Percentiles rank a stretch among this genome's conserved stretches.
These are phyloP conservation scores for Siniperca knerii DNA, from an alignment of 2,113 vertebrate species.

Conservation along the genomic window DNA sequence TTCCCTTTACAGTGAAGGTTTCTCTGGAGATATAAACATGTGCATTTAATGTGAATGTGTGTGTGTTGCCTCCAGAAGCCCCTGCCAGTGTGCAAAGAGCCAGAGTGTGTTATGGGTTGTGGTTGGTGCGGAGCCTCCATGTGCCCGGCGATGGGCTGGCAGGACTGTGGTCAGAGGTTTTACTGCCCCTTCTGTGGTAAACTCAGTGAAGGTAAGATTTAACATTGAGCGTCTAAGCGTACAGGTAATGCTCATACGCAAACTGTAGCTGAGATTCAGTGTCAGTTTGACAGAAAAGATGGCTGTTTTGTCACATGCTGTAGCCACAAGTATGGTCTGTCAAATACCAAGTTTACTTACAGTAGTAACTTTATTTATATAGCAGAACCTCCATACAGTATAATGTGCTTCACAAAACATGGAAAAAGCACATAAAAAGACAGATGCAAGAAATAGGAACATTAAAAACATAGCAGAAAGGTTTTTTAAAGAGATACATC, in stretches of 20 bases:
- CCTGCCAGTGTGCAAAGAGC: conserved; percentile 69
- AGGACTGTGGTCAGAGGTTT: conserved; percentile 87
- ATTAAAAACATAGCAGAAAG: too few relatives aligned
- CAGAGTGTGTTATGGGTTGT: conserved; percentile 77
- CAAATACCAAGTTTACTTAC: background rate
- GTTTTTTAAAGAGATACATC: too few relatives aligned
- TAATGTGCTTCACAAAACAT: too few relatives aligned
- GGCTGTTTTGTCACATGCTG: background rate
- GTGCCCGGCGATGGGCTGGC: conserved; percentile 85
- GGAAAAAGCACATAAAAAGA: too few relatives aligned
- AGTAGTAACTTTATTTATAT: background rate
- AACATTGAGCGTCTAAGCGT: background rate
- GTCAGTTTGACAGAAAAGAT: background rate
- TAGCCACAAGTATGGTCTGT: background rate
- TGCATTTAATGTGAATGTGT: background rate
- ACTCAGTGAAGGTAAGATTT: conserved; percentile 78
- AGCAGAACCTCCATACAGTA: background rate
- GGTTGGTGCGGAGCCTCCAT: conserved; percentile 81
- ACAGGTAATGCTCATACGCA: background rate
- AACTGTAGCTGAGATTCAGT: background rate
- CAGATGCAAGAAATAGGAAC: too few relatives aligned
- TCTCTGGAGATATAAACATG: background rate
- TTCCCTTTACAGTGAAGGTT: background rate
- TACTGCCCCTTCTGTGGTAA: conserved; percentile 86
- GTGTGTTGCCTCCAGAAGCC: conserved; percentile 43